phyloP scores from a whole-genome alignment of 2,888 invertebrate species.

The Xylota sylvarum region DNA sequence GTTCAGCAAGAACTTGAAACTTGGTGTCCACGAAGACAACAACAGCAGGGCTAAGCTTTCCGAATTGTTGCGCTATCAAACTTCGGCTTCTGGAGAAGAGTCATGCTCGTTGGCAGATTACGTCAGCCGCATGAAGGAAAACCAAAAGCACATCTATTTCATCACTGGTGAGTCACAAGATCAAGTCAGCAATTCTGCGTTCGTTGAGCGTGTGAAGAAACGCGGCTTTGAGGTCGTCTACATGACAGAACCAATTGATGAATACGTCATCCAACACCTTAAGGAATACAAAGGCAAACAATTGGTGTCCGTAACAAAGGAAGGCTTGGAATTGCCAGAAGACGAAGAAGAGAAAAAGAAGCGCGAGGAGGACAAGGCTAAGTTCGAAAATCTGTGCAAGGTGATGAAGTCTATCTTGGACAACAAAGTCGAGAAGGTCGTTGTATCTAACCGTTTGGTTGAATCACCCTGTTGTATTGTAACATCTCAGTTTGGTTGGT shows the following conservation, averaged over 20 bases:
- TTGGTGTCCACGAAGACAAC: conserved; percentile 99
- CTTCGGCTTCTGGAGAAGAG: conserved; percentile 98
- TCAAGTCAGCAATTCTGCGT: conserved; percentile 97
- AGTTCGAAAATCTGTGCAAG: conserved; percentile 88
- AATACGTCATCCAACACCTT: conserved; percentile 99
- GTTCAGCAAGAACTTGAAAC: conserved; percentile 98
- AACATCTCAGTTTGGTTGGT: conserved; percentile 99
- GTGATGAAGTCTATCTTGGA: conserved; percentile 99
- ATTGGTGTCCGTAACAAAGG: conserved; percentile 98
- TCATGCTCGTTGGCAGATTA: conserved; percentile 97
- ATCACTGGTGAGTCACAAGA: conserved; percentile 98
- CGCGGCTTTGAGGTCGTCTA: conserved; percentile 99
- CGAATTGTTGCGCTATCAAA: conserved; percentile 95
- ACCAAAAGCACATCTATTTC: conserved; percentile 99
- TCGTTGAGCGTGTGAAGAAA: conserved; percentile 98
- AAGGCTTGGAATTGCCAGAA: conserved; percentile 98
- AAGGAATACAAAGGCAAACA: conserved; percentile 99
- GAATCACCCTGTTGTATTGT: conserved; percentile 99
- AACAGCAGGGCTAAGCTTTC: conserved; percentile 96
- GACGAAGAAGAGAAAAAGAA: conserved; percentile 99
- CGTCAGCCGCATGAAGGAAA: conserved; percentile 98
- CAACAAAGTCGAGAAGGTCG: conserved; percentile 99
- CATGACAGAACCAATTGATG: conserved; percentile 99
- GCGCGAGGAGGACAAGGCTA: conserved; percentile 92
- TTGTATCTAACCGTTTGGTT: conserved; percentile 97